These are phyloP conservation scores for Plagodis dolabraria DNA, from an alignment of 2,888 invertebrate genomes.

Conservation along the genomic window DNA sequence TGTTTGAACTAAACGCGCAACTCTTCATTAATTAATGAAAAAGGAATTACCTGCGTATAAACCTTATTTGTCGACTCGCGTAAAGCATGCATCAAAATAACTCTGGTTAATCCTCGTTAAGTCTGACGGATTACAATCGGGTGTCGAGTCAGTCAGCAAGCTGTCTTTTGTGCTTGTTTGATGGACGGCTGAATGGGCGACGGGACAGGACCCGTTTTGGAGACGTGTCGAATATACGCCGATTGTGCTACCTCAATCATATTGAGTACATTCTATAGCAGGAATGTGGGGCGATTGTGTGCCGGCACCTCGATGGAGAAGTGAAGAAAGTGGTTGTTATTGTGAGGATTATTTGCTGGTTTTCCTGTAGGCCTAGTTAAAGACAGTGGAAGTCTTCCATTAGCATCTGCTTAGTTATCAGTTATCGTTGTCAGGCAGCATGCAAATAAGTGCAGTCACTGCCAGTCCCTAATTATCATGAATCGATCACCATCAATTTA, in stretches of 20 bases:
- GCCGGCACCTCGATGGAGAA: constrained; percentile 11
- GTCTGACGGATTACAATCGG: constrained; percentile 48
- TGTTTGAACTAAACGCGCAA: too few relatives aligned
- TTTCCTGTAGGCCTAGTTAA: constrained; percentile 22
- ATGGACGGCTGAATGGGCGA: constrained; percentile 66
- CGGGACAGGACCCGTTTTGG: constrained; percentile 34
- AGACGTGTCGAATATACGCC: constrained; percentile 26
- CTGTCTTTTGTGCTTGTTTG: constrained; percentile 51
- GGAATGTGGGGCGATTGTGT: constrained; percentile 9
- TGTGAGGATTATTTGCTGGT: constrained; percentile 15
- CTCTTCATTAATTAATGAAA: not conserved
- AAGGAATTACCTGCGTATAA: not conserved
- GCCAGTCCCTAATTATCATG: constrained; percentile 1
- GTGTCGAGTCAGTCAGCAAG: constrained; percentile 37
- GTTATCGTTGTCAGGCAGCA: not conserved
- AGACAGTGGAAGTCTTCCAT: not conserved
- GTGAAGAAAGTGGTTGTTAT: constrained; percentile 17
- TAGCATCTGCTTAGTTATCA: not conserved
- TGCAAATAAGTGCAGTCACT: not conserved
- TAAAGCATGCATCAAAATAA: constrained; percentile 48
- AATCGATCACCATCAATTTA: not conserved
- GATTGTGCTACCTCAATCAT: constrained; percentile 29
- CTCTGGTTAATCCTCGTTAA: constrained; percentile 49
- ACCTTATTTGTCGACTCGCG: constrained; percentile 36
- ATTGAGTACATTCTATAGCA: constrained; percentile 16